Percentiles rank a stretch among this genome's conserved stretches.
These are phyloP conservation scores for Pachymerium ferrugineum DNA, from an alignment of 2,888 invertebrate species.

Conservation along the genomic window DNA sequence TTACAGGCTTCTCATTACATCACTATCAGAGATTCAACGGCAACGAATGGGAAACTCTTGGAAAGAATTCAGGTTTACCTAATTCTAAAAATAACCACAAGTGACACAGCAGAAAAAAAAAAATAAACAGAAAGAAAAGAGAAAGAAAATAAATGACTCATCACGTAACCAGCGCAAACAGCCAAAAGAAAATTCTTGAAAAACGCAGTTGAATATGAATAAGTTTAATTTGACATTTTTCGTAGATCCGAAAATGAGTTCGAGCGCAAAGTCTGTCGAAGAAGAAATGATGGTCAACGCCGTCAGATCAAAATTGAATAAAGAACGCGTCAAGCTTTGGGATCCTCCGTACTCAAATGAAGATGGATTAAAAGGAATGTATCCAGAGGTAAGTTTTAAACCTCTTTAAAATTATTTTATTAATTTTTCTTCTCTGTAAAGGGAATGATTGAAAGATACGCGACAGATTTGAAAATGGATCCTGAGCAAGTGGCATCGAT, in stretches of 20 bases:
- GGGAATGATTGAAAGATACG: conserved; percentile 60
- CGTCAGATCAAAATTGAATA: conserved; percentile 30
- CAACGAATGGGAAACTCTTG: not conserved
- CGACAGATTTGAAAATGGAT: conserved; percentile 54
- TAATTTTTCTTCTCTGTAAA: conserved; percentile 44
- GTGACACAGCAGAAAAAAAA: not conserved
- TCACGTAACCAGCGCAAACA: not conserved
- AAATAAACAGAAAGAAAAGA: not conserved
- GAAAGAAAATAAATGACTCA: not conserved
- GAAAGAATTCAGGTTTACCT: not conserved
- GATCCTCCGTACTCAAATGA: conserved; percentile 34
- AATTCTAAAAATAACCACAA: not conserved
- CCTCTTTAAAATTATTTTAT: not conserved
- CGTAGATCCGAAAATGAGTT: not conserved
- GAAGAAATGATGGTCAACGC: not conserved
- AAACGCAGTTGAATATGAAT: not conserved
- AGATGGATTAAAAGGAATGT: conserved; percentile 32
- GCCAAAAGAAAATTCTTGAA: not conserved
- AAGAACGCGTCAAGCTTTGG: conserved; percentile 36
- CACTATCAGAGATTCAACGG: not conserved
- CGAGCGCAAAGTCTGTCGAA: conserved; percentile 27
- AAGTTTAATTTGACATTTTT: not conserved
- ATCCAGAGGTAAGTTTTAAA: conserved; percentile 28
- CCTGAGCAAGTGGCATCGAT: conserved; percentile 54
- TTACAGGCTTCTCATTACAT: too few species aligned